Conservation (phyloP, 1,140 invertebrate species). For the Sycophila sp. region DNA sequence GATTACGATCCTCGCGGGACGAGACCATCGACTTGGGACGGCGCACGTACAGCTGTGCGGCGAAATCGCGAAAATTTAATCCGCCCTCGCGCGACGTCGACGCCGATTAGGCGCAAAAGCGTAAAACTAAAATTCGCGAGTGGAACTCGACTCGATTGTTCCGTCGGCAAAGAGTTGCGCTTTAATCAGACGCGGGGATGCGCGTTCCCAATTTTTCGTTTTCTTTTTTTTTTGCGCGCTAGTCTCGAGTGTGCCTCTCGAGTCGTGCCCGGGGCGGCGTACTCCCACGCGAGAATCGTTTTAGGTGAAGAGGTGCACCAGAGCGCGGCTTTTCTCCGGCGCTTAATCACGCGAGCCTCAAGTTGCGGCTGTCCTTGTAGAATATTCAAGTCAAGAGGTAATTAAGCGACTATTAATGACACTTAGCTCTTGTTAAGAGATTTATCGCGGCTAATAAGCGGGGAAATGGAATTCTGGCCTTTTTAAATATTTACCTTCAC, state of each 20-base stretch:
- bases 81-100: background rate
- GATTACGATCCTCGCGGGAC: background rate
- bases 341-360: background rate
- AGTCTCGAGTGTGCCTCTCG: no score
- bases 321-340: background rate
- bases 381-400: background rate
- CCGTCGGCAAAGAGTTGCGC: background rate
- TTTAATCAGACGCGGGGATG: background rate
- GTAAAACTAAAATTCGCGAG: constrained; percentile 6
- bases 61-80: constrained; percentile 18
- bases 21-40: background rate
- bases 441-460: no score
- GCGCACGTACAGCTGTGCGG: background rate
- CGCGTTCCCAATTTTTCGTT: background rate
- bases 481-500: no score
- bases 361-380: no score
- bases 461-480: no score
- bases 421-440: no score
- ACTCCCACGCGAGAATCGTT: background rate
- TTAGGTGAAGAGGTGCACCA: background rate
- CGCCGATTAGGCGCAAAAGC: background rate
- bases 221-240: background rate
- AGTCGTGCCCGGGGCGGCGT: background rate
- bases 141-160: background rate
- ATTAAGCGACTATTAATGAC: no score